These are phyloP conservation scores for Drosophila melanogaster DNA, from an alignment of 1,140 invertebrate species.

Conservation along the genomic window Release_6_plus_ISO1_MT NT_033779.5:11814501-11815000, in stretches of 20 bases:
- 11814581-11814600: conserved; percentile 11
- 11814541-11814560: conserved; percentile 42
- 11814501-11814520: conserved; percentile 34
- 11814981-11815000: conserved; percentile 37
- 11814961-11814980: conserved; percentile 43
- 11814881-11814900: conserved; percentile 54
- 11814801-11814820: conserved; percentile 59
- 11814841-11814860: conserved; percentile 43
- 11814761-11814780: conserved; percentile 47
- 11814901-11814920: conserved; percentile 14
- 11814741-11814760: conserved; percentile 22
- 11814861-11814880: conserved; percentile 22
- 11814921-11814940: conserved; percentile 22
- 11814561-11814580: conserved; percentile 49
- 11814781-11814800: conserved; percentile 69
- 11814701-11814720: conserved; percentile 18
- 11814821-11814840: conserved; percentile 46
- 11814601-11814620: conserved; percentile 32
- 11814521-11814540: conserved; percentile 27
- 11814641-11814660: conserved; percentile 81
- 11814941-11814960: conserved; percentile 32
- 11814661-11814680: conserved; percentile 54
- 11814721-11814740: conserved; percentile 21
- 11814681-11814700: conserved; percentile 23
- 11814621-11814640: conserved; percentile 61